Base-by-base conservation (phyloP, 2,113 vertebrate genomes). In the Lichenostomus cassidix region DNA sequence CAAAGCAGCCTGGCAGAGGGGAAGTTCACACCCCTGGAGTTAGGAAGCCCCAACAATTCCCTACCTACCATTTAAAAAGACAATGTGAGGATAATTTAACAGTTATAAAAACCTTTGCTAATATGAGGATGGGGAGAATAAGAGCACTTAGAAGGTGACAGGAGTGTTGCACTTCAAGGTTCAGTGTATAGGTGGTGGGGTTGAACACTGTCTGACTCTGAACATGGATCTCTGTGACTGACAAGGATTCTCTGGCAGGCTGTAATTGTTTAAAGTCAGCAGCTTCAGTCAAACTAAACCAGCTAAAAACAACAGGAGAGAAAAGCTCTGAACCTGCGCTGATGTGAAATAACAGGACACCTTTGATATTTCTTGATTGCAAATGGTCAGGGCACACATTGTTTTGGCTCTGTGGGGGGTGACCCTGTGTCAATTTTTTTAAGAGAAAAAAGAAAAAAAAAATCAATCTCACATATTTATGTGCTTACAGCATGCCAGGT, bases 101-200 rank as follows among this genome's bases (percentile, higher is more conserved):
- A 5, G 39, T 83, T 47, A 52, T 14, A 76, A 92, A 81, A 80
- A 50, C n/a, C 50, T 85, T 58, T 29, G 21, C 37, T 76, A 27
- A 70, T 35, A 52, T 6, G 35, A 83, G 70, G 69, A 84, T 1
- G 1, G 58, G 39, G 42, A 92, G 71, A 94, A 44, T 94, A 93
- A 93, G 83, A 96, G 85, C 94, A 95, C 94, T 95, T 95, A 53
- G 63, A 94, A 83, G 79, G 78, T 44, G 71, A 70, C 78, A 83
- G 37, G 59, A 94, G 62, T 33, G 64, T 82, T 77, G 44, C 39
- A 52, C 58, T 73, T 82, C 37, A 76, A 64, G 81, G 58, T 91
- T 92, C 69, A 86, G 17, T 12, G 64, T 42, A 29, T 0, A 11
- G 71, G 63, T 49, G 69, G 47, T 2, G 3, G 55, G 47, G 63